phyloP scores from a whole-genome alignment of 1,140 invertebrate genomes.

The Pachyrhynchus sulphureomaculatus region DNA sequence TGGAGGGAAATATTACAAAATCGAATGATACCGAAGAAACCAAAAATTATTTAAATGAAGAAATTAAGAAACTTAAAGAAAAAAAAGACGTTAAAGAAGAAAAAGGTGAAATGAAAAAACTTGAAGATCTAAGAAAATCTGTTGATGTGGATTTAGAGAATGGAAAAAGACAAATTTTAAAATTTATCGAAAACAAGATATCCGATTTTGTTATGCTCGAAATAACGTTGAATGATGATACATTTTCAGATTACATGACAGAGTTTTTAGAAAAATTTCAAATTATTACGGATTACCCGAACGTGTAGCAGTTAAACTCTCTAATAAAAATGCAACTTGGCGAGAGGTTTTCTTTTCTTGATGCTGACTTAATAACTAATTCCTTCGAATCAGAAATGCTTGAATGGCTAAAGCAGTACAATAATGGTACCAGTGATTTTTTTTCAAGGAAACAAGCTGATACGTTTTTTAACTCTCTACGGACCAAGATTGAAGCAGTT shows the following conservation, averaged over 20 bases:
- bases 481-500: background rate
- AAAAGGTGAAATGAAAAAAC: no score
- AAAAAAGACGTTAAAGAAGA: no score
- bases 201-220: background rate
- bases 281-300: background rate
- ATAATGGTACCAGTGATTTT: slow-evolving; percentile 9
- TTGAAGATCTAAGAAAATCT: background rate
- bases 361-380: slow-evolving; percentile 7
- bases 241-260: background rate
- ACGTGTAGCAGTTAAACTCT: slow-evolving; percentile 3
- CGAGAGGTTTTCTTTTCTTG: slow-evolving; percentile 6
- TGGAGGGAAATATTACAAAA: no score
- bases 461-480: background rate
- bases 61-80: background rate
- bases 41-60: no score
- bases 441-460: background rate
- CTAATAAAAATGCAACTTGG: slow-evolving; percentile 6
- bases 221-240: background rate
- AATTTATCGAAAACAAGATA: background rate
- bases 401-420: slow-evolving; percentile 6
- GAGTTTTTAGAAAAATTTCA: slow-evolving; percentile 14
- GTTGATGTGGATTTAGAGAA: background rate
- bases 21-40: no score
- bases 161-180: background rate
- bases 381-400: slow-evolving; percentile 15